A percentile compares a stretch with the other conserved stretches of the same genome.
Conservation (phyloP, 1,140 invertebrate species). For the Chlorops oryzae region DNA sequence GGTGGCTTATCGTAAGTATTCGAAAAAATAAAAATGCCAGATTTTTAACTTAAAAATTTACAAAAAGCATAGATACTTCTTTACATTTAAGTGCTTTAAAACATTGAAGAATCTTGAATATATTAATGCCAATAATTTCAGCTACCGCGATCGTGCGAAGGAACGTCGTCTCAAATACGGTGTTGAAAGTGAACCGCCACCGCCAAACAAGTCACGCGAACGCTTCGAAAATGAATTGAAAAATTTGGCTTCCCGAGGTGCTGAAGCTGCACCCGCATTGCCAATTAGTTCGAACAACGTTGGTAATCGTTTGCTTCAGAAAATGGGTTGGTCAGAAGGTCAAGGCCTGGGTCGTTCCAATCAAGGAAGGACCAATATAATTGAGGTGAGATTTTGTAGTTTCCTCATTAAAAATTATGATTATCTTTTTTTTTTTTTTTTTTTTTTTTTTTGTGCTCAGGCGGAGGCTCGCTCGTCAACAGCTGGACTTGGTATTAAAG, state of each 20-base stretch:
- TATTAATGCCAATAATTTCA: too few species aligned
- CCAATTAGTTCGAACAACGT: conserved; percentile 80
- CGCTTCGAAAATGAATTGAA: conserved; percentile 55
- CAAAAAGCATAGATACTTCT: too few species aligned
- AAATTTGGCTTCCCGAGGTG: conserved; percentile 25
- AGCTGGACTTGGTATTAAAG: conserved; percentile 66
- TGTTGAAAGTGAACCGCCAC: conserved; percentile 69
- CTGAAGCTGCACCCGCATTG: conserved; percentile 43
- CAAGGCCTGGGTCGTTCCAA: conserved; percentile 88
- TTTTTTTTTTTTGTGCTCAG: conserved; percentile 16
- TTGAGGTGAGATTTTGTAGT: conserved; percentile 58
- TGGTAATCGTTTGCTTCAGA: conserved; percentile 89
- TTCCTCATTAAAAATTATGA: background rate
- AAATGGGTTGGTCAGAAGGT: conserved; percentile 98
- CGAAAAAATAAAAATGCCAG: background rate
- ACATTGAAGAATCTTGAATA: background rate
- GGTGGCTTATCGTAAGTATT: conserved; percentile 13
- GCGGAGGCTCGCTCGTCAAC: conserved; percentile 52
- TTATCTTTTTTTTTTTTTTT: background rate
- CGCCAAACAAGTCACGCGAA: conserved; percentile 65
- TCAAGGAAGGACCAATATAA: conserved; percentile 89
- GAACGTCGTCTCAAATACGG: conserved; percentile 93
- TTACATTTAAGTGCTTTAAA: too few species aligned
- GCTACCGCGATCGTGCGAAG: conserved; percentile 92
- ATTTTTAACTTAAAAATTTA: too few species aligned